Base-by-base conservation (phyloP, 2,113 vertebrate species). In the Leptodactylus fuscus region DNA sequence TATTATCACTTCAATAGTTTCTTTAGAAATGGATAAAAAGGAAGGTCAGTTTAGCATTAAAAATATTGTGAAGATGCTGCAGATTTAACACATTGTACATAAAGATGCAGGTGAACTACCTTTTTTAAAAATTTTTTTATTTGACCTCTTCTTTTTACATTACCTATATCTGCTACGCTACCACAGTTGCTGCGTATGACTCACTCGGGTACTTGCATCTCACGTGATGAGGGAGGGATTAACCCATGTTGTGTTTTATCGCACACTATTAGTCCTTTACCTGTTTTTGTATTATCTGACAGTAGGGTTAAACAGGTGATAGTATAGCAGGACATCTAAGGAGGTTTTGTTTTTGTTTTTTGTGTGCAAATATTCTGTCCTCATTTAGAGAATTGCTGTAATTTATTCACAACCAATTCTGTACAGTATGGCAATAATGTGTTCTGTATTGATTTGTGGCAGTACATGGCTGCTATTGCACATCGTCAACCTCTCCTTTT, bases 381-480 rank as follows among this genome's bases (percentile, higher is more conserved):
- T 38, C 36, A 58, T 24, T 24, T 36, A 24, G 76, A 79, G 3
- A 36, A 27, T 36, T 24, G 20, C 44, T 53, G 4, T 58, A 3
- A 79, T 44, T 76, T 76, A 76, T 49, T 51, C 24, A 3, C 71
- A 29, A 29, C 22, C 41, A 18, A 48, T 48, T 24, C 9, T 55
- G 49, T 79, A 22, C 34, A 79, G 29, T 80, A 29, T 16, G 10
- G 27, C n/a, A 41, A 55, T n/a, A 58, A 44, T 38, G 34, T 62
- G 77, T 62, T 44, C 13, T 70, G 8, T 70, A 53, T 81, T 81
- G 53, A 41, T 44, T n/a, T 70, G 27, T 70, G 46, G 27, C 58
- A 29, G 16, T 51, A 46, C 62, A 69, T 69, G 48, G 24, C 80
- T 82, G 10, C 80, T 8, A 82, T 80, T 62, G 62, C 62, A 69